Evolutionary conservation across 2,888 invertebrate genomes (phyloP), one percentile per base, ranked within the genome.

Genomic region (Drosophila mimica): DNA sequence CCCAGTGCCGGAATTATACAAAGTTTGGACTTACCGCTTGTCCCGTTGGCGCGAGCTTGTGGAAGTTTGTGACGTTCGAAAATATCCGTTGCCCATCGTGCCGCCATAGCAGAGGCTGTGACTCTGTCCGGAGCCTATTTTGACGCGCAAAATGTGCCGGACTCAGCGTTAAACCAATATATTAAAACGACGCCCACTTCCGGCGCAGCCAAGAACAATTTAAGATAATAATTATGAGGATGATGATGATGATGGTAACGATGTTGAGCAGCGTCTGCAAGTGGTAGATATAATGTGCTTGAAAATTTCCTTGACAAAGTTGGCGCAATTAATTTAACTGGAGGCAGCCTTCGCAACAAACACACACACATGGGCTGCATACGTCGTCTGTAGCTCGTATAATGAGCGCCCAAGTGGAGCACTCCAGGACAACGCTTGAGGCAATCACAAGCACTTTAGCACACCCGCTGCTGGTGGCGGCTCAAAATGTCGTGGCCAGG

Each of bases 121-220:
- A 92, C 94, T 94, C 83, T 94, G 94, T 92, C 94, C 94, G 81
- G 94, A 94, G 92, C 95, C 95, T 94, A 95, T 94, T 93, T 94
- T 94, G 93, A 92, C 89, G 86, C 75, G 81, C 89, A 86, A 89
- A 88, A 90, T 90, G 81, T 78, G 77, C 83, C 83, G 88, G 80
- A 83, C 76, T 69, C 73, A 69, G 66, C 69, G 74, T 70, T 43
- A 56, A 74, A 63, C 34, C 51, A 66, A 56, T 57, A 38, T 36
- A 56, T 48, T 48, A 40, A 33, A 43, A 46, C 31, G 31, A 52
- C 57, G 40, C 38, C 51, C 59, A 13, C 46, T 36, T 63, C 46
- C 48, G 38, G 33, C 51, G 60, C 15, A 38, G 58, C 31, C 43
- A 49, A 53, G 20, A 34, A 38, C 46, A 31, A 31, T 30, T 31